phyloP scores from a whole-genome alignment of 2,113 vertebrate genomes.

The Bufo gargarizans region DNA sequence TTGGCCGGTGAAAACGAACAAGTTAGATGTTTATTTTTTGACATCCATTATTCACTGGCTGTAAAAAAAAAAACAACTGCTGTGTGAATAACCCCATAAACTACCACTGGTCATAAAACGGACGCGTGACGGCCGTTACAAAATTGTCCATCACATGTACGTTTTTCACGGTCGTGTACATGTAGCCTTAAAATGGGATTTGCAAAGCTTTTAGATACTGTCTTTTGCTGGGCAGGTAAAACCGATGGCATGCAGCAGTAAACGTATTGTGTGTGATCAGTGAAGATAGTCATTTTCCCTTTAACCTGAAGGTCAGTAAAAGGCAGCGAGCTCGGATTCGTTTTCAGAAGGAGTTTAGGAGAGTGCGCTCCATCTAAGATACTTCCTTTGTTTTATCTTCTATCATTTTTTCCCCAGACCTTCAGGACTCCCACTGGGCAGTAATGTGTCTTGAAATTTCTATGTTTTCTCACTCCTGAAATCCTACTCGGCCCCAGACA shows the following conservation, averaged over 20 bases:
- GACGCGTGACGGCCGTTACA: too few relatives aligned
- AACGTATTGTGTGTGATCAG: background rate
- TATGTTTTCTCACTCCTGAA: constrained; percentile 37
- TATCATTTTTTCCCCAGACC: background rate
- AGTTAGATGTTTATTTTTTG: too few relatives aligned
- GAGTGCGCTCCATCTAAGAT: background rate
- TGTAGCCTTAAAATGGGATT: background rate
- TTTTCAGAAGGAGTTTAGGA: background rate
- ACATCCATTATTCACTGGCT: too few relatives aligned
- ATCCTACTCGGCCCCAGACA: constrained; percentile 35
- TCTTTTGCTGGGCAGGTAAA: background rate
- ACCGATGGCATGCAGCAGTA: background rate
- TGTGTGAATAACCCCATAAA: too few relatives aligned
- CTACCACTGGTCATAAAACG: too few relatives aligned
- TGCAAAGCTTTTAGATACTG: background rate
- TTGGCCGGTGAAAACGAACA: too few relatives aligned
- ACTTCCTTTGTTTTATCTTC: background rate
- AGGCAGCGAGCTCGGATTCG: background rate
- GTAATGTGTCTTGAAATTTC: constrained; percentile 31
- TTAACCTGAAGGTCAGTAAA: background rate
- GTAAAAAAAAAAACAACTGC: too few relatives aligned
- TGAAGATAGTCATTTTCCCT: background rate
- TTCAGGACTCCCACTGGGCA: constrained; percentile 27
- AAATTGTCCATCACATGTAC: too few relatives aligned
- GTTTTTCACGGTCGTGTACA: too few relatives aligned